Evolutionary conservation across 2,888 invertebrate species (phyloP).

Genomic region (Spisula subtruncata): DNA sequence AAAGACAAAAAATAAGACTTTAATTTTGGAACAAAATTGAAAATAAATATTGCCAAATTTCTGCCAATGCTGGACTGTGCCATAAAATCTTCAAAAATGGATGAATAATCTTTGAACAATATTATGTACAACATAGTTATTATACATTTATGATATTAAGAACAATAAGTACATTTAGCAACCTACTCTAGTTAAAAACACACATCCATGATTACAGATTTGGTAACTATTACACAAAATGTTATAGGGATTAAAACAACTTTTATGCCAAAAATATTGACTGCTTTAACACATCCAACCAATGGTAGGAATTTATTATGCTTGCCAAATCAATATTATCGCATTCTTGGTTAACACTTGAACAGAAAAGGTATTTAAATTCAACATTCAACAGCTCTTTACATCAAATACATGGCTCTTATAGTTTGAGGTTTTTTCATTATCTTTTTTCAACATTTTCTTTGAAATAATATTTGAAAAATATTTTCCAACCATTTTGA

Average conservation of each 20-base stretch:
- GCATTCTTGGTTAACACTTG: not conserved
- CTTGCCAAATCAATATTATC: not conserved
- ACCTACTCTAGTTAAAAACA: slow-evolving; percentile 24
- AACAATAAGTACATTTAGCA: not conserved
- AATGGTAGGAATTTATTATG: not conserved
- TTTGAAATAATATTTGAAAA: not conserved
- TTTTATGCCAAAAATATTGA: slow-evolving; percentile 38
- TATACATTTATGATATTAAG: slow-evolving; percentile 12
- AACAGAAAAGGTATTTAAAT: not conserved
- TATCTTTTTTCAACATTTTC: not conserved
- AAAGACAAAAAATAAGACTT: no score
- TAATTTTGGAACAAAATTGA: no score
- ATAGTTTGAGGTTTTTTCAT: not conserved
- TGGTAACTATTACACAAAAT: slow-evolving; percentile 1
- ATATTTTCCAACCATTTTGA: not conserved
- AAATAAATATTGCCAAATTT: no score
- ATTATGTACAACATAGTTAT: not conserved
- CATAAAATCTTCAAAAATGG: no score
- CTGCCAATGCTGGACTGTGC: no score
- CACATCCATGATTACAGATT: slow-evolving; percentile 14
- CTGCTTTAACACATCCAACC: slow-evolving; percentile 31
- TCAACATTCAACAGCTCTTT: not conserved
- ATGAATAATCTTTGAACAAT: no score
- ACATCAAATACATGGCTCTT: not conserved
- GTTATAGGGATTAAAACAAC: slow-evolving; percentile 31